Evolutionary conservation across 1,140 invertebrate species (phyloP), one percentile per base, ranked within the genome.

Genomic region (Helicoverpa armigera): DNA sequence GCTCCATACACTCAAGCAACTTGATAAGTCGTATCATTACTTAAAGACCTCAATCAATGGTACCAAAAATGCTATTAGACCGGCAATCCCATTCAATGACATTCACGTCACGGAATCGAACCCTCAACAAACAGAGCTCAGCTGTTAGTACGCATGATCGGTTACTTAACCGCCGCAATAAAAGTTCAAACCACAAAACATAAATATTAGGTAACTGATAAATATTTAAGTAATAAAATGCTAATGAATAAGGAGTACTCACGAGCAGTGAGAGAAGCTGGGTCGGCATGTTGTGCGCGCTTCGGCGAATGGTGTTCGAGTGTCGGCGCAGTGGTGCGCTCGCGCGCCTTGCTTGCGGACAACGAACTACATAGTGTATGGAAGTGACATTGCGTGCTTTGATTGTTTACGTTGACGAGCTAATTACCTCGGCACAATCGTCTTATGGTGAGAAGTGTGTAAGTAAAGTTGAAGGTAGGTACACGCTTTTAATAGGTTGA

Each of bases 261-360:
- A 92, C 92, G 79, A 85, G 89, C 81, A 89, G 65, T 84, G 83
- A 85, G 63, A 85, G 87, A 81, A 83, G 82, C 48, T 72, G 80
- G 78, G 83, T 76, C 81, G 88, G 83, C 92, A 94, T 92, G 91
- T 90, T 93, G 92, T 86, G 85, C 82, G 84, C 91, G 85, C 86
- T 80, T 76, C 90, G 89, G 84, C 91, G 92, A 88, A 82, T 90
- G 88, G 86, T 90, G 72, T 85, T 83, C 63, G 89, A 94, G 89
- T 92, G 92, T 23, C 85, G 73, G 74, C 63, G 81, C 84, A 85
- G 83, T 86, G 85, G 81, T 83, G 90, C 89, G 90, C 87, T 65
- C 78, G 89, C 87, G 89, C 89, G 88, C 82, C 81, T 82, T 78
- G 83, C 79, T 84, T 69, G 86, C 82, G 84, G 79, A 61, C 89